Evolutionary conservation across 1,140 invertebrate species (phyloP).

Genomic region (Idris sp.): DNA sequence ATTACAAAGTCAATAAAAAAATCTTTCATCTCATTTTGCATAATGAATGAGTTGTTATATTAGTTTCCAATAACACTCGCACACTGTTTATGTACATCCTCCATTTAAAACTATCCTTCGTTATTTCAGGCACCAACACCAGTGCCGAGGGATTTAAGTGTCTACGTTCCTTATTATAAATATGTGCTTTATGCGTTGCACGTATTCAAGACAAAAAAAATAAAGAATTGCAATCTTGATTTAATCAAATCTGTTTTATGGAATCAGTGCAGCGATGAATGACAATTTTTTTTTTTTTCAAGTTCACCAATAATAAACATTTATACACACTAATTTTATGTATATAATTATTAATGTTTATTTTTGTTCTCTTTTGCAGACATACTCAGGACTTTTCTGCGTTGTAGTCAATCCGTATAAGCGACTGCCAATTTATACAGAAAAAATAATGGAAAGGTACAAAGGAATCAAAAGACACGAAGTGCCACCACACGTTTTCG

Average conservation of each 20-base stretch:
- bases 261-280: no score
- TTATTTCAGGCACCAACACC: slow-evolving; percentile 63
- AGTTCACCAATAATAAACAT: no score
- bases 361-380: slow-evolving; percentile 88
- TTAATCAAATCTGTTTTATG: slow-evolving; percentile 2
- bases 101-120: slow-evolving; percentile 48
- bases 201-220: slow-evolving; percentile 21
- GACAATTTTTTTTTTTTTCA: no score
- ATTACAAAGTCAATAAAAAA: no score
- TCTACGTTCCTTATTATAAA: slow-evolving; percentile 65
- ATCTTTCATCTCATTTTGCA: no score
- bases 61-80: slow-evolving; percentile 52
- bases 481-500: slow-evolving; percentile 99
- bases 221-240: slow-evolving; percentile 32
- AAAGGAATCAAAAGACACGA: slow-evolving; percentile 99
- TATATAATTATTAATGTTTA: no score
- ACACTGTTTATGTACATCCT: slow-evolving; percentile 53
- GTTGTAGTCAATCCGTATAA: slow-evolving; percentile 99
- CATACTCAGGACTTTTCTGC: slow-evolving; percentile 99
- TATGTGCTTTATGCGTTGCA: slow-evolving; percentile 46
- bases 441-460: slow-evolving; percentile 99
- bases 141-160: slow-evolving; percentile 63
- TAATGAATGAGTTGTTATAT: slow-evolving; percentile 49
- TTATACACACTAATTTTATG: no score
- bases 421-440: slow-evolving; percentile 98